phyloP scores from a whole-genome alignment of 2,113 vertebrate species.

The Lamprotornis superbus region DNA sequence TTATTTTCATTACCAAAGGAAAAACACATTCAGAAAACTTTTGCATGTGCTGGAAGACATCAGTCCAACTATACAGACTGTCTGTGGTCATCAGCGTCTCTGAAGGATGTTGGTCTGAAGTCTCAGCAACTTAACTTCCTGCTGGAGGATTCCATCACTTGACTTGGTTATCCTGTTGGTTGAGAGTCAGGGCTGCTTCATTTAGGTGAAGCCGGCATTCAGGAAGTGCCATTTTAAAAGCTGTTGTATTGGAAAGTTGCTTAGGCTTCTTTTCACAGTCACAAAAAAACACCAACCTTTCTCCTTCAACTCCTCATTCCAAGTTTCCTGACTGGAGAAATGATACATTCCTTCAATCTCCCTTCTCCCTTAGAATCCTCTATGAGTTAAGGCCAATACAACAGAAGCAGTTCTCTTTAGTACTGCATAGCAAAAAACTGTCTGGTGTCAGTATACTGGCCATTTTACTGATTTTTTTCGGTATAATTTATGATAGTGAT shows the following conservation, averaged over 20 bases:
- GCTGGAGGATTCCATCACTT: background rate
- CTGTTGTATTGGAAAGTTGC: background rate
- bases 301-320: background rate
- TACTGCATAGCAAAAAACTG: background rate
- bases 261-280: background rate
- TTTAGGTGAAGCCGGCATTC: background rate
- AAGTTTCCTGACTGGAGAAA: background rate
- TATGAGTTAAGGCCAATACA: background rate
- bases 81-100: background rate
- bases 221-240: background rate
- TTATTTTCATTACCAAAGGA: background rate
- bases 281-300: background rate
- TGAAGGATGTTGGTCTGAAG: background rate
- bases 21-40: background rate
- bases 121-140: background rate
- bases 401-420: background rate
- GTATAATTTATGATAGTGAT: background rate
- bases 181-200: background rate
- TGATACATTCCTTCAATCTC: background rate
- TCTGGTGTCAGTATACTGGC: background rate
- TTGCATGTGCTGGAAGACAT: background rate
- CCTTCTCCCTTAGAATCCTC: background rate
- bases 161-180: accelerated
- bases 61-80: background rate
- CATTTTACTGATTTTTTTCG: background rate